Base-by-base conservation (phyloP, 1,140 invertebrate species). In the Drosophila navojoa region DNA sequence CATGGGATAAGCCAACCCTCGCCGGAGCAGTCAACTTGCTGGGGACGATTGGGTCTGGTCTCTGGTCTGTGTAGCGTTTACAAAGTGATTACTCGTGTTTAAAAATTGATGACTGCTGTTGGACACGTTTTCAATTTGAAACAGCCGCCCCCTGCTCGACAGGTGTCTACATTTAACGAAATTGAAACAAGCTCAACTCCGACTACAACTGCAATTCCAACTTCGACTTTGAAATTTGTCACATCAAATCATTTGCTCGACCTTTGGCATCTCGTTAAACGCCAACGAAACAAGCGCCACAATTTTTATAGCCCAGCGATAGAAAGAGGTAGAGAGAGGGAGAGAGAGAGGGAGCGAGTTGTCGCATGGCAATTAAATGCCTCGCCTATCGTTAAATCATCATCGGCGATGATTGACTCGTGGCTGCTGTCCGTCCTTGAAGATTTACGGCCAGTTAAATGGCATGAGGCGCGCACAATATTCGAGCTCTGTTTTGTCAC, bases 51-150 rank as follows among this genome's bases (percentile, higher is more conserved):
- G 57, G 55, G 42, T 47, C 50, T 66, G 52, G 42, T 50, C 50
- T 66, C 50, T 66, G 59, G 63, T 64, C 54, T 60, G 44, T 58
- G 68, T 59, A 73, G 67, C 89, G 89, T 91, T 90, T 90, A 90
- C 89, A 90, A 90, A 90, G 84, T 90, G 89, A 90, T 90, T 90
- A 90, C 89, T 89, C 71, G 76, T 89, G 72, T 79, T 90, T 90
- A 90, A 90, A 90, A 91, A 90, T 90, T 90, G 89, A 90, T 90
- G 89, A 70, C 66, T 71, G 80, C 79, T 79, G 74, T 90, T 89
- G 89, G 89, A 90, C 89, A 90, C 89, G 89, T 90, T 90, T 90
- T 90, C 89, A 90, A 90, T 90, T 90, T 90, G 64, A 77, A 77
- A 67, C 75, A 71, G 10, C n/a, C 15, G 25, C 68, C 55, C 40